A percentile compares a stretch with the other conserved stretches of the same genome.
Conservation (phyloP, 2,797 vertebrate genomes). For the Poeciliopsis gracilis region DNA sequence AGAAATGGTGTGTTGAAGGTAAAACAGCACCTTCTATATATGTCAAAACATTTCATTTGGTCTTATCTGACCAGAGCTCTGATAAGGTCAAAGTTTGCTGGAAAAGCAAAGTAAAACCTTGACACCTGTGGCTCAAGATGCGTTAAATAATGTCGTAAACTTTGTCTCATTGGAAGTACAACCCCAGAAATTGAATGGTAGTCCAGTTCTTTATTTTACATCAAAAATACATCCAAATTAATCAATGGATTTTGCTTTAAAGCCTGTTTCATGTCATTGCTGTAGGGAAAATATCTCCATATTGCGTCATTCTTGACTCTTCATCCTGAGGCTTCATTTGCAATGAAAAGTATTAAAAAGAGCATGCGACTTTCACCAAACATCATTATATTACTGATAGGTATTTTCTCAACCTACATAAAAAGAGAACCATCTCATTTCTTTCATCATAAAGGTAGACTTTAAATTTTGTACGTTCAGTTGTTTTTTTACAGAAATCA, state of each 20-base stretch:
- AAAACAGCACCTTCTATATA: not conserved
- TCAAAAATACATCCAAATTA: not conserved
- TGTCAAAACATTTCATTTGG: not conserved
- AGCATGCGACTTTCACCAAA: not conserved
- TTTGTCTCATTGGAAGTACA: not conserved
- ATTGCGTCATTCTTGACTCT: not conserved
- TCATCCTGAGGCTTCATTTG: not conserved
- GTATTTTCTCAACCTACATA: no score
- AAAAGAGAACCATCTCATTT: not conserved
- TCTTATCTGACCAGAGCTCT: not conserved
- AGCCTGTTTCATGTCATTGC: no score
- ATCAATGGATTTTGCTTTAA: not conserved
- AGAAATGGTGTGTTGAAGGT: not conserved
- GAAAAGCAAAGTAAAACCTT: not conserved
- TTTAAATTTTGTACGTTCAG: not conserved
- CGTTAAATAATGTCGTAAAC: not conserved
- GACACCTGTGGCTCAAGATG: not conserved
- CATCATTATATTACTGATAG: not conserved
- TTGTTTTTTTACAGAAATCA: not conserved
- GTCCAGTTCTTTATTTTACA: not conserved
- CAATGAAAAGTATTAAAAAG: not conserved
- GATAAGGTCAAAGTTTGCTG: not conserved
- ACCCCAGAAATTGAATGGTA: not conserved
- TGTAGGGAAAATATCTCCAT: not conserved
- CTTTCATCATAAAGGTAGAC: not conserved